Conservation (phyloP, 2,113 vertebrate genomes). For the Sceloporus tristichus region DNA sequence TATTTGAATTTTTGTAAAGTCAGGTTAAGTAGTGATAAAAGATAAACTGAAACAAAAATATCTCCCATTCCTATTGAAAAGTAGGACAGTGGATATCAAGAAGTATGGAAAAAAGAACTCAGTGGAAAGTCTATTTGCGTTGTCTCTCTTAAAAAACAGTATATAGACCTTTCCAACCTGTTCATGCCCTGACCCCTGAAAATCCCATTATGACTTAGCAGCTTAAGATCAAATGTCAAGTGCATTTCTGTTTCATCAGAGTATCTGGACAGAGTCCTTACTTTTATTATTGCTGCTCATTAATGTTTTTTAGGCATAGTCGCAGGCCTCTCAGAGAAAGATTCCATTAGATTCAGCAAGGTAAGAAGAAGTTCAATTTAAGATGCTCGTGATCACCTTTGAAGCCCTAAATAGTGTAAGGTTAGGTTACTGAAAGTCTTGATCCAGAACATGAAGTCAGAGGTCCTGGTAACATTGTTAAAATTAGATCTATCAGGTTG, state of each 20-base stretch:
- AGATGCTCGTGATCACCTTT: background rate
- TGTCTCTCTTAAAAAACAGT: background rate
- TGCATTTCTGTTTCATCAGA: background rate
- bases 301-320: background rate
- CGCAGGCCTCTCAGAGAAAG: background rate
- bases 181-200: too few relatives aligned
- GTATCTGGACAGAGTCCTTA: background rate
- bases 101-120: background rate
- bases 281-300: background rate
- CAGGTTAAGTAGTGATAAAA: too few relatives aligned
- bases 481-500: background rate
- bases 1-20: background rate
- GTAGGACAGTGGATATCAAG: background rate
- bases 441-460: background rate
- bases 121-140: background rate
- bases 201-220: background rate
- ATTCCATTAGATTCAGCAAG: background rate
- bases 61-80: too few relatives aligned
- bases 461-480: too few relatives aligned
- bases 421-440: background rate
- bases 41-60: background rate
- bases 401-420: background rate
- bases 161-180: background rate
- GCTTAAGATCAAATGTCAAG: background rate
- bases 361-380: background rate